phyloP scores from a whole-genome alignment of 1,140 invertebrate species.

The Calephelis nemesis region DNA sequence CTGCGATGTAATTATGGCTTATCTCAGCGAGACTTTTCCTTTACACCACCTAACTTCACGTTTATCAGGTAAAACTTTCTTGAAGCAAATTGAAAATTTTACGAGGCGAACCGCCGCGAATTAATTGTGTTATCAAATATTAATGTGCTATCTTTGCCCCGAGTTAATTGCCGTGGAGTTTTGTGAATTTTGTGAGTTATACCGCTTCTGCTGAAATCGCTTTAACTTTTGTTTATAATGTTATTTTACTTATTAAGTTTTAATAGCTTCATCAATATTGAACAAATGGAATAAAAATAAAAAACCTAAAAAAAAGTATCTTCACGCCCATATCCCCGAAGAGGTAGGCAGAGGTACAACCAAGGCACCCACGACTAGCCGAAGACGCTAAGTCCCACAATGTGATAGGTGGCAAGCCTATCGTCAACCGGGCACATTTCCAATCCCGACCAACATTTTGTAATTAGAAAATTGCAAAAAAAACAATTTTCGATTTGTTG shows the following conservation, averaged over 20 bases:
- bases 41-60: constrained; percentile 61
- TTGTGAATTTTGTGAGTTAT: constrained; percentile 40
- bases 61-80: constrained; percentile 71
- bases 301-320: too few species aligned
- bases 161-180: constrained; percentile 53
- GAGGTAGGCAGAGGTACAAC: too few species aligned
- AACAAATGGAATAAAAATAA: not conserved
- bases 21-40: constrained; percentile 55
- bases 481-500: too few species aligned
- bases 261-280: not conserved
- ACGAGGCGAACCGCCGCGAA: constrained; percentile 55
- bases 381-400: too few species aligned
- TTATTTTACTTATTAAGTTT: constrained; percentile 13
- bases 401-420: too few species aligned
- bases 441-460: too few species aligned
- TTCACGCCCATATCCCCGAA: too few species aligned
- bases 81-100: constrained; percentile 73
- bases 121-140: constrained; percentile 75
- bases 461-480: too few species aligned
- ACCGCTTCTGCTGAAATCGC: constrained; percentile 30
- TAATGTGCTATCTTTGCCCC: constrained; percentile 57
- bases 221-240: constrained; percentile 68
- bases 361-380: too few species aligned
- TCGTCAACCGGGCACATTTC: too few species aligned
- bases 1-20: constrained; percentile 54